Base-by-base conservation (phyloP, 2,888 invertebrate species). In the Drosophila conformis region DNA sequence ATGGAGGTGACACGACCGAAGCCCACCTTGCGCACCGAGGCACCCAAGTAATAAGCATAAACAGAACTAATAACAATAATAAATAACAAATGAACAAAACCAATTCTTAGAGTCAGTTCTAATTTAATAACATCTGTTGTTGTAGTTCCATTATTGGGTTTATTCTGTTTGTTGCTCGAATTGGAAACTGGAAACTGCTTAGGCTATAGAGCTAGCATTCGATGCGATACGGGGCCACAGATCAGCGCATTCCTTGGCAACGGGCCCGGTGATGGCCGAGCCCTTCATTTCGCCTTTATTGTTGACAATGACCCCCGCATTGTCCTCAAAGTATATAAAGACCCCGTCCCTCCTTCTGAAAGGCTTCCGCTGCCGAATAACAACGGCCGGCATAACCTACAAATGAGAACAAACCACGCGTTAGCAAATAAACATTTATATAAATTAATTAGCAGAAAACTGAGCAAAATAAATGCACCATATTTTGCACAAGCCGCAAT, bases 241-340 rank as follows among this genome's bases (percentile, higher is more conserved):
- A 94, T 99, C 99, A 64, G 99, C 99, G 94, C 99, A 99, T 94
- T 99, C 99, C 94, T 99, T 99, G 35, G 99, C 99, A 36, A 99
- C 99, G 63, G 99, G 99, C 82, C 99, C 99, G 58, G 99, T 99
- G 93, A 99, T 99, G 75, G 99, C 99, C 25, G 99, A 99, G 72
- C 98, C 99, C 94, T 99, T 99, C 99, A 99, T 99, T 95, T 99
- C 99, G 76, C 99, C 99, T 94, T 99, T 99, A 94, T 99, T 99
- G 94, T 99, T 99, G 64, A 99, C 99, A 93, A 99, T 99, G 57
- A 99, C 99, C 63, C 99, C 99, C 31, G 99, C 99, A 94, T 99
- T 99, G 94, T 99, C 99, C 93, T 99, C 99, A 94, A 99, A 99
- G 94, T 99, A 99, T 94, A 99, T 98, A 93, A 99, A 99, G 74